A percentile compares a stretch with the other conserved stretches of the same genome.
These are phyloP conservation scores for Spheniscus humboldti DNA, from an alignment of 2,797 vertebrate species.

Conservation along the genomic window DNA sequence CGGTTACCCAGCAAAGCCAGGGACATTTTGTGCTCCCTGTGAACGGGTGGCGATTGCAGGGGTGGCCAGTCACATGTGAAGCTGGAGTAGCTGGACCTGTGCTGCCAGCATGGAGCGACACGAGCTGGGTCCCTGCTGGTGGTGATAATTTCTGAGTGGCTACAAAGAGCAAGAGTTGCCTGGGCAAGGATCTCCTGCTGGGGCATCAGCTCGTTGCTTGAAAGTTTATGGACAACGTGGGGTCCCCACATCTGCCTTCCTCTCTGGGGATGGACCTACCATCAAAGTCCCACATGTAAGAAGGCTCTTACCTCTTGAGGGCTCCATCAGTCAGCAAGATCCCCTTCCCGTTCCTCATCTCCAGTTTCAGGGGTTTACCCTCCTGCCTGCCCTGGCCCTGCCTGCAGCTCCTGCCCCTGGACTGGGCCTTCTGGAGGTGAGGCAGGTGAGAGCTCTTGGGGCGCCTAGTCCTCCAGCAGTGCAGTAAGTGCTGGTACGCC, in stretches of 20 bases:
- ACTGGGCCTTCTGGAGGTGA: background rate
- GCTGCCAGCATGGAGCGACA: background rate
- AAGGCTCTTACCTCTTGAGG: conserved; percentile 36
- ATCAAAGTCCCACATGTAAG: rapidly evolving
- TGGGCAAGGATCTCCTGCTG: background rate
- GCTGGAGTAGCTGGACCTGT: background rate
- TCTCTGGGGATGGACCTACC: background rate
- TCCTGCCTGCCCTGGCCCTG: conserved; percentile 53
- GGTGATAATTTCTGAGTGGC: background rate
- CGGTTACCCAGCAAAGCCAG: background rate
- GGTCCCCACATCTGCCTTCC: background rate
- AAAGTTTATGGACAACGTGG: background rate
- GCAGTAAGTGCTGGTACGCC: conserved; percentile 84
- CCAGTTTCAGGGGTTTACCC: conserved; percentile 75
- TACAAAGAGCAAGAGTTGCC: background rate
- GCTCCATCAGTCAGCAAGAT: background rate
- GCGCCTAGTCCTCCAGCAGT: conserved; percentile 47
- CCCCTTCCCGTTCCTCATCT: conserved; percentile 70
- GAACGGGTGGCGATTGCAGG: rapidly evolving
- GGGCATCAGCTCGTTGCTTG: background rate
- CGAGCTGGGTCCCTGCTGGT: rapidly evolving
- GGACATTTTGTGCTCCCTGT: background rate
- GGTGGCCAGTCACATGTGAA: background rate
- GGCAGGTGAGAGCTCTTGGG: background rate
- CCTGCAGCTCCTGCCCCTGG: conserved; percentile 56